These are phyloP conservation scores for Pseudolaguvia tuberculata DNA, from an alignment of 2,113 vertebrate genomes.

Conservation along the genomic window DNA sequence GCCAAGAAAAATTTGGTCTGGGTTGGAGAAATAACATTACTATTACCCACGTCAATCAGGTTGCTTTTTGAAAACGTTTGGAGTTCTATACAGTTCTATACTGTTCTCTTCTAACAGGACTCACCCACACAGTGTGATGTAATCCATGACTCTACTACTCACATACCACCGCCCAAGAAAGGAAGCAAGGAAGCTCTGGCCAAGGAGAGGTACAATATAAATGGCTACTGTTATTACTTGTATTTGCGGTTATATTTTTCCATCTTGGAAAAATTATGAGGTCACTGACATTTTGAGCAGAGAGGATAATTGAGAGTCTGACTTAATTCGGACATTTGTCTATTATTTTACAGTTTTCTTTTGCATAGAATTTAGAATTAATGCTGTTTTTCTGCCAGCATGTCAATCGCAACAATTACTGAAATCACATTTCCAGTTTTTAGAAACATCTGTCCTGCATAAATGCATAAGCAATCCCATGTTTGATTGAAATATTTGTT, in stretches of 20 bases:
- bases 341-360: not conserved
- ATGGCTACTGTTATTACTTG: not conserved
- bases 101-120: slow-evolving; percentile 48
- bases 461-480: too few relatives aligned
- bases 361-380: not conserved
- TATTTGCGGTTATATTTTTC: not conserved
- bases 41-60: not conserved
- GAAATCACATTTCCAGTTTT: too few relatives aligned
- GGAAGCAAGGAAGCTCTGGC: slow-evolving; percentile 65
- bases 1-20: not conserved
- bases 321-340: not conserved
- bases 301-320: not conserved
- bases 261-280: too few relatives aligned
- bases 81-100: not conserved
- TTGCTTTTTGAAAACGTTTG: not conserved
- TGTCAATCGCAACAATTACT: too few relatives aligned
- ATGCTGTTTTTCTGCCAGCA: too few relatives aligned
- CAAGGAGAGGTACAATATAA: slow-evolving; percentile 62
- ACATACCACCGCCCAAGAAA: slow-evolving; percentile 58
- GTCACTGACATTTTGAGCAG: not conserved
- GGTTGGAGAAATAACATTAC: not conserved
- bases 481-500: too few relatives aligned
- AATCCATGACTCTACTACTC: slow-evolving; percentile 62
- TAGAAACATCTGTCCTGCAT: too few relatives aligned
- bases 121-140: slow-evolving; percentile 58